Percentiles rank a stretch among this genome's conserved stretches.
Evolutionary conservation across 2,113 vertebrate species (phyloP).

Genomic region (Artemisiospiza belli): DNA sequence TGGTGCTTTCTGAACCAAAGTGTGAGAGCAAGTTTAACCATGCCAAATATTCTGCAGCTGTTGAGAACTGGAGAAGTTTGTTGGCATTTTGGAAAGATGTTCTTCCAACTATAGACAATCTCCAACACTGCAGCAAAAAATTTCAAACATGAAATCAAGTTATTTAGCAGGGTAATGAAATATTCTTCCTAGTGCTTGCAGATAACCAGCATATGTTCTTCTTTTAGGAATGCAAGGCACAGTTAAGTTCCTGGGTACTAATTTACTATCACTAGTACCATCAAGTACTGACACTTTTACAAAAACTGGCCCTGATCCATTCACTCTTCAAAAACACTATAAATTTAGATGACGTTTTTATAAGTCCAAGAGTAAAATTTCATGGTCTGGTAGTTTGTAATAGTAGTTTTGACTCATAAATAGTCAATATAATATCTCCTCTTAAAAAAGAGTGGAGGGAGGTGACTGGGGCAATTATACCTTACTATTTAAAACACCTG

Average conservation of each 20-base stretch:
- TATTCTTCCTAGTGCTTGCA: neutral
- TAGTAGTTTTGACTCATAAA: neutral
- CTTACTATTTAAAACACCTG: neutral
- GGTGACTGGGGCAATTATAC: neutral
- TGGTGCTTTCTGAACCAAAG: neutral
- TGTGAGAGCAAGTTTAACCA: neutral
- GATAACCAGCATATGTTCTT: neutral
- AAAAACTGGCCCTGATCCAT: neutral
- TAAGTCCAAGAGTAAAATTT: conserved; percentile 5
- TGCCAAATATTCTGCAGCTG: rapidly evolving
- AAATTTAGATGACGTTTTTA: neutral
- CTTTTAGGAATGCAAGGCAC: neutral
- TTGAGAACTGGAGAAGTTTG: neutral
- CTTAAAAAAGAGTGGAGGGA: neutral
- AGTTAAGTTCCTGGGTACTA: neutral
- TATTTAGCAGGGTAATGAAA: neutral
- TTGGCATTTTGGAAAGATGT: neutral
- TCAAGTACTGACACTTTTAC: neutral
- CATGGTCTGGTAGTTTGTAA: neutral
- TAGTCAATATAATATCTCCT: neutral
- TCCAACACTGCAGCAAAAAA: neutral
- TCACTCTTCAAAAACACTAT: neutral
- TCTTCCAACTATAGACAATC: neutral
- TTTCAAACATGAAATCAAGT: neutral
- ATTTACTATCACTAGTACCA: neutral